phyloP scores from a whole-genome alignment of 1,140 invertebrate genomes.

The Homalodisca vitripennis region DNA sequence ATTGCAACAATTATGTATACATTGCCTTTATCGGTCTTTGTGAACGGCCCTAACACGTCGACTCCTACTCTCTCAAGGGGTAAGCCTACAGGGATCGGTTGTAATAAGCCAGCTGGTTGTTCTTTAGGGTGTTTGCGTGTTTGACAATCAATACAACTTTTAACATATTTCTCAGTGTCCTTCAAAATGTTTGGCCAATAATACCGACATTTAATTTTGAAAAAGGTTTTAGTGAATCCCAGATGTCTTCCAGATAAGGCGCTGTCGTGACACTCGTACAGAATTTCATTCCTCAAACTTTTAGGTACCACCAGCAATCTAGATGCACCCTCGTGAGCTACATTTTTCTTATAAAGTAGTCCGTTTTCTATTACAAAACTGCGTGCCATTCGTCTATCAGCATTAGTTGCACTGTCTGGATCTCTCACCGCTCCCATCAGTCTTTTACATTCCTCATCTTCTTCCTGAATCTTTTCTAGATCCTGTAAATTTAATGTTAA shows the following conservation, averaged over 20 bases:
- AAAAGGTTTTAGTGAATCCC: slow-evolving; percentile 2
- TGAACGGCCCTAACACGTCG: neutral
- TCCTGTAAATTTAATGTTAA: neutral
- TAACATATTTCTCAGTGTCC: neutral
- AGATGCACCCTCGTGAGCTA: neutral
- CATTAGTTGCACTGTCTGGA: neutral
- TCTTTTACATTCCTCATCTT: neutral
- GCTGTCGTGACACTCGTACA: slow-evolving; percentile 5
- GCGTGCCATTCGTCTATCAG: neutral
- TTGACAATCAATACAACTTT: neutral
- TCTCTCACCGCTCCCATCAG: neutral
- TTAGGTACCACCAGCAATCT: neutral
- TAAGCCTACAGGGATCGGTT: neutral
- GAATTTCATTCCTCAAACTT: neutral
- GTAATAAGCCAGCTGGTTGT: neutral
- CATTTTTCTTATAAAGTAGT: neutral
- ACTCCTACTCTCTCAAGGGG: neutral
- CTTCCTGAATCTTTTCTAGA: neutral
- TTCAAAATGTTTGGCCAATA: neutral
- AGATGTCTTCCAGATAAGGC: neutral
- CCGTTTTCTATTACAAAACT: neutral
- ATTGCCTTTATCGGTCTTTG: neutral
- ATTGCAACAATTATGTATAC: neutral
- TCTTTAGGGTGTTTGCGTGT: slow-evolving; percentile 6
- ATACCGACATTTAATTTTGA: neutral